Evolutionary conservation across 2,797 vertebrate species (phyloP), one percentile per base, ranked within the genome.

Genomic region (Platalea minor): DNA sequence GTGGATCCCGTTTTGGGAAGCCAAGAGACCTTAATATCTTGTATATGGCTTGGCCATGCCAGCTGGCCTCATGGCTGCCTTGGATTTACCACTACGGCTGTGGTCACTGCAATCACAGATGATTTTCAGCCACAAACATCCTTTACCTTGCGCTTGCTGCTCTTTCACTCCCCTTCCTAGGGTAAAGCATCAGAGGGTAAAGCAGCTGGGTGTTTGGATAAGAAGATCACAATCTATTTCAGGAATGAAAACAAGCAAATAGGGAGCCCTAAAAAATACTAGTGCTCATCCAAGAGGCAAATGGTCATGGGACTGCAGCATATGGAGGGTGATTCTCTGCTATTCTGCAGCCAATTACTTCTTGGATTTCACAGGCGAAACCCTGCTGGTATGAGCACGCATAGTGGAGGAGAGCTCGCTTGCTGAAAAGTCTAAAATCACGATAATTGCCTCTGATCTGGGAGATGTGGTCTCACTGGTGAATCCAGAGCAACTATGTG

Each of bases 321-420:
- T 82, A 92, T 91, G 93, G 95, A 95, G 82, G 85, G 94, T 45
- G 94, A 93, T 89, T 80, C 95, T 93, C 82, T 56, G 82, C 78
- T 45, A 7, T 65, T 59, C 89, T 33, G 78, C 63, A 83, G 89
- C 72, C 87, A 95, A 59, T 91, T 93, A 63, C 7, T 79, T 60
- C 85, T 97, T 95, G 95, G 93, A 96, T 85, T 41, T 43, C 82
- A 24, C 78, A 48, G 39, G 48, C 15, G 4, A 82, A 67, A 4
- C 63, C 89, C 93, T 80, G 87, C 85, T 76, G 94, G 20, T 25
- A 25, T 0, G 11, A 65, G 28, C 1, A 41, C 41, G 9, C 0
- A 1, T 2, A 29, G 13, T 2, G 23, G 46, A 39, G 74, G 29
- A 59, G 68, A 89, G 16, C 6, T 41, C 0, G 0, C 43, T 19